Base-by-base conservation (phyloP, 2,888 invertebrate species). In the Automeris io region DNA sequence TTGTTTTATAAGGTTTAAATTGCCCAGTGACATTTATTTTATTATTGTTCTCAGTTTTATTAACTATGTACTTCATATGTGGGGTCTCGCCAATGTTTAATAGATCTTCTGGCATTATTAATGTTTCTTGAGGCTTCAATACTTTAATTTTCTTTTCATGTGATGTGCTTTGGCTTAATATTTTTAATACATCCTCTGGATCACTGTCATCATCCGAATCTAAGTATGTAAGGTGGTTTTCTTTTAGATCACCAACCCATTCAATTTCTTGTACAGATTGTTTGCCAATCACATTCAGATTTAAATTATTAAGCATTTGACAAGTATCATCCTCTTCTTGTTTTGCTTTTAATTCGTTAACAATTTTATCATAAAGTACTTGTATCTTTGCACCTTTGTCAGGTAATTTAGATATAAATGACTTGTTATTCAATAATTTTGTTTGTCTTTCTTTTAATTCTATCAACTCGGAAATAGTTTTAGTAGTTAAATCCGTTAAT, bases 131-230 rank as follows among this genome's bases (percentile, higher is more conserved):
- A 5, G 81, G 70, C 39, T 70, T 57, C 42, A 88, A 18, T 12
- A 80, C 57, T 59, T 79, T 79, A 1, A 90, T 55, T 56, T 76
- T 81, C 46, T 88, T 89, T 37, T 88, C 88, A 45, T 80, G 71
- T 4, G 68, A 56, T 33, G 83, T 88, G 33, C 63, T 83, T 57
- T 90, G 89, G 33, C 89, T 89, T 13, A 91, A 63, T 52, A 91
- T 89, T 47, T 88, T 88, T 40, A 91, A 52, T 0, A 89, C 87
- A 70, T 91, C 88, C 51, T 85, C 87, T 7, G 88, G 86, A 16
- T 88, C 88, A 56, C 90, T 89, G 33, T 90, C 90, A 45, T 90
- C 90, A 57, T 90, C 90, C 1, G 90, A 78, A 58, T 88, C 88
- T 11, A 88, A 58, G 42, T 77, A 75, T 7, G 44, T 51, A n/a